These are phyloP conservation scores for Phrynocephalus versicolor DNA, from an alignment of 2,113 vertebrate species.

Conservation along the genomic window DNA sequence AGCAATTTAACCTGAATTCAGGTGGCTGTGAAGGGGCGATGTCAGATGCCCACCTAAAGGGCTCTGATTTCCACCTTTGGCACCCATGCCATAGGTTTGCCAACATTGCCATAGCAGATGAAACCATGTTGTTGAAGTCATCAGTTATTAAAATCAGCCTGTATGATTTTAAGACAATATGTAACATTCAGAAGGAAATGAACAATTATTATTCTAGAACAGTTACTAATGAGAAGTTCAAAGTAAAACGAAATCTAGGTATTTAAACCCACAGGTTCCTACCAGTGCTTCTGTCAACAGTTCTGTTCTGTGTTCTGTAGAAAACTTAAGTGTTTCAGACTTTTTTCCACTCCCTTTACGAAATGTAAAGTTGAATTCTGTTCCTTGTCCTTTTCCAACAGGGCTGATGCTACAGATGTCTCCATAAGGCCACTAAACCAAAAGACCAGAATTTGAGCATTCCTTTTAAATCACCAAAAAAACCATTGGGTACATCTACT, in stretches of 20 bases:
- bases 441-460: slow-evolving; percentile 18
- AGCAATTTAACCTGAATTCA: too few relatives aligned
- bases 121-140: too few relatives aligned
- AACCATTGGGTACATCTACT: too few relatives aligned
- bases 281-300: slow-evolving; percentile 98
- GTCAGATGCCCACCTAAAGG: too few relatives aligned
- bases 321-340: slow-evolving; percentile 98
- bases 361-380: slow-evolving; percentile 97
- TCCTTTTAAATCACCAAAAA: neutral
- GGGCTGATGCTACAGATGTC: slow-evolving; percentile 95
- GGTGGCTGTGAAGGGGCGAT: too few relatives aligned
- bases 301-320: slow-evolving; percentile 97
- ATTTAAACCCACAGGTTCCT: slow-evolving; percentile 55
- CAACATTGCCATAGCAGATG: too few relatives aligned
- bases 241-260: neutral
- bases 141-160: neutral
- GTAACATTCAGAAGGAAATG: neutral
- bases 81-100: too few relatives aligned
- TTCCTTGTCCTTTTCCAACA: slow-evolving; percentile 96
- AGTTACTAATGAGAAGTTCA: neutral
- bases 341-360: slow-evolving; percentile 96
- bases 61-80: too few relatives aligned
- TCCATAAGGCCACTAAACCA: slow-evolving; percentile 95
- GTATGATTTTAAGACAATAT: neutral
- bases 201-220: neutral